Evolutionary conservation across 2,888 invertebrate genomes (phyloP).

Genomic region (Trachelus tabidus): DNA sequence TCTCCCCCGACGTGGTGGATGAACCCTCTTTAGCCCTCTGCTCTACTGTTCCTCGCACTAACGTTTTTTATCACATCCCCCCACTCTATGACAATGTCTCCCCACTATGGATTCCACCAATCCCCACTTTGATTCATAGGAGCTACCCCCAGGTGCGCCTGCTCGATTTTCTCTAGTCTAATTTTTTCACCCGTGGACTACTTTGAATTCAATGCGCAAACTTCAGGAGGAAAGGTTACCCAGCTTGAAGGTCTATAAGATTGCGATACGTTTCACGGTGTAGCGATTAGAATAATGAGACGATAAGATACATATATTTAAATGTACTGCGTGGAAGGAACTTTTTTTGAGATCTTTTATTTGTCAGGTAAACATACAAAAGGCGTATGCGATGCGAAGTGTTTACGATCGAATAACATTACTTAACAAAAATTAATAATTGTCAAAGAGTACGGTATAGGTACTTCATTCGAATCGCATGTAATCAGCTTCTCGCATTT

Average conservation of each 20-base stretch:
- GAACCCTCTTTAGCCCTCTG: neutral
- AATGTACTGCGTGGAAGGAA: neutral
- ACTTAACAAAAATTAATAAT: constrained; percentile 41
- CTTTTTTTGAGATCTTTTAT: constrained; percentile 55
- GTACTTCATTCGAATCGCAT: neutral
- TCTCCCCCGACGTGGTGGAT: neutral
- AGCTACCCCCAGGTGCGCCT: neutral
- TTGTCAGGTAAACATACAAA: constrained; percentile 58
- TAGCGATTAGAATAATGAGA: neutral
- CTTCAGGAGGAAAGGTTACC: neutral
- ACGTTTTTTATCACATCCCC: neutral
- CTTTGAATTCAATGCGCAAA: neutral
- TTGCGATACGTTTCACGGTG: neutral
- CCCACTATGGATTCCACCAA: neutral
- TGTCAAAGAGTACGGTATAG: constrained; percentile 19
- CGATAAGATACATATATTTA: neutral
- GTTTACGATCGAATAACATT: constrained; percentile 50
- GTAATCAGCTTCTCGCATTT: neutral
- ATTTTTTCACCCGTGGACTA: neutral
- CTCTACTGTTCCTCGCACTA: neutral
- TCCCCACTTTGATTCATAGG: neutral
- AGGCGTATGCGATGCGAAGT: constrained; percentile 54
- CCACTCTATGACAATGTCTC: neutral
- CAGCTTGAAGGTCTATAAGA: neutral
- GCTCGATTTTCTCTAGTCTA: neutral